Evolutionary conservation across 2,888 invertebrate species (phyloP).

Genomic region (Watsonalla cultraria): DNA sequence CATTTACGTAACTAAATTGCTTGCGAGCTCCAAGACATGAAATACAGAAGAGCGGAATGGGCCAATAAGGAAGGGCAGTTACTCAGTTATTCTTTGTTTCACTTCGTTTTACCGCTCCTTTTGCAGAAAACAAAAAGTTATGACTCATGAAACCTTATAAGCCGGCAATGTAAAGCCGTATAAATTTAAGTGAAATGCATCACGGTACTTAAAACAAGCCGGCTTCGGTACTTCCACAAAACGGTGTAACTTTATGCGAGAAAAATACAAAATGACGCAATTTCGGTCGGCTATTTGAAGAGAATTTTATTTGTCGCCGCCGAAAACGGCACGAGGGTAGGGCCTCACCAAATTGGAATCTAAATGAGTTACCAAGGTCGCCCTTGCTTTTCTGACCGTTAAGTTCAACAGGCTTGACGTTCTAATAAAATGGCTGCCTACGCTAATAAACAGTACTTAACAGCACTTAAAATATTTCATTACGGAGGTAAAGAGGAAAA

Average conservation of each 20-base stretch:
- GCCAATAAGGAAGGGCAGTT: neutral
- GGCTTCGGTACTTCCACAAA: conserved; percentile 2
- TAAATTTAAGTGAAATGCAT: conserved; percentile 3
- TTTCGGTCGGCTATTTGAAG: neutral
- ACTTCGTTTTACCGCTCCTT: neutral
- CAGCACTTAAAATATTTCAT: neutral
- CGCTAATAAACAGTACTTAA: neutral
- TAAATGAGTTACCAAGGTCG: conserved; percentile 12
- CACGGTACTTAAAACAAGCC: conserved; percentile 1
- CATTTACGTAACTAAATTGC: neutral
- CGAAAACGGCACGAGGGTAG: neutral
- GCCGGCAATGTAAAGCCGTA: conserved; percentile 2
- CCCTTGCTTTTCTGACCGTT: neutral
- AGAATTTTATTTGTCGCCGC: conserved; percentile 2
- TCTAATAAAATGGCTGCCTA: conserved; percentile 3
- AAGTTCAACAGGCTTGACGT: conserved; percentile 4
- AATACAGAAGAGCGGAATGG: neutral
- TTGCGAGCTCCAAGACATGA: neutral
- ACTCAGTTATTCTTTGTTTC: neutral
- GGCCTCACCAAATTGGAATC: conserved; percentile 8
- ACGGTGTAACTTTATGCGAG: conserved; percentile 3
- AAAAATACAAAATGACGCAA: conserved; percentile 3
- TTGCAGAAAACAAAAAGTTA: neutral
- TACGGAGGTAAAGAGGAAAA: neutral
- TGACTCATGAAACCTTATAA: conserved; percentile 3